phyloP scores from a whole-genome alignment of 2,888 invertebrate genomes.

The Lamellibrachia satsuma region DNA sequence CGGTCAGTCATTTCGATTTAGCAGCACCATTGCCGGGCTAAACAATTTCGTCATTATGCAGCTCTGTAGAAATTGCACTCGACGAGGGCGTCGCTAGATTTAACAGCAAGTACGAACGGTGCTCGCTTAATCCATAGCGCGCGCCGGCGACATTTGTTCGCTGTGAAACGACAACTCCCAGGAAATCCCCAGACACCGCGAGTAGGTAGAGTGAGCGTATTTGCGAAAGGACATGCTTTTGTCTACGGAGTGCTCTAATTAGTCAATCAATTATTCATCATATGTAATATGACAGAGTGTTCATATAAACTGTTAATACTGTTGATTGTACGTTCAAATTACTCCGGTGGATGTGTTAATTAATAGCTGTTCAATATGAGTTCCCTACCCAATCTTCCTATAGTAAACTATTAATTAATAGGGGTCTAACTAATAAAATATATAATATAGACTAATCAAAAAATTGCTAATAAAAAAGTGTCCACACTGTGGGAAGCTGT shows the following conservation, averaged over 20 bases:
- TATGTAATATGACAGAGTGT: neutral
- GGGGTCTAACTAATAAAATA: neutral
- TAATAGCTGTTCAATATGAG: neutral
- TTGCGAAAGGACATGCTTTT: neutral
- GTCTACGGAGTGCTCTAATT: neutral
- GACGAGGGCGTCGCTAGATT: conserved; percentile 5
- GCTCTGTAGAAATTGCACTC: conserved; percentile 11
- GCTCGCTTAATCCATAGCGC: neutral
- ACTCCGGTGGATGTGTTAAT: neutral
- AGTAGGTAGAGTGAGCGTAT: neutral
- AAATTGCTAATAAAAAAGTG: too few relatives aligned
- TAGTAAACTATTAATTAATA: neutral
- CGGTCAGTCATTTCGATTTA: conserved; percentile 12
- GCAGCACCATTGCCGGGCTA: neutral
- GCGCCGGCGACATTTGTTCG: neutral
- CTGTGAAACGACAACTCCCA: neutral
- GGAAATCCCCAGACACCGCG: neutral
- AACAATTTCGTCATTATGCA: conserved; percentile 11
- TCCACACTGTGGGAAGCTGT: too few relatives aligned
- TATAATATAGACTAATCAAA: too few relatives aligned
- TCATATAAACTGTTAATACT: neutral
- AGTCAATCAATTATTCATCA: conserved; percentile 1
- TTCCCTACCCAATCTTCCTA: neutral
- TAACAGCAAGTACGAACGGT: neutral
- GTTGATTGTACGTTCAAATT: neutral